phyloP scores from a whole-genome alignment of 37 sponge, comb jelly and placozoan genomes.

The Halisarca cf. caerulea region DNA sequence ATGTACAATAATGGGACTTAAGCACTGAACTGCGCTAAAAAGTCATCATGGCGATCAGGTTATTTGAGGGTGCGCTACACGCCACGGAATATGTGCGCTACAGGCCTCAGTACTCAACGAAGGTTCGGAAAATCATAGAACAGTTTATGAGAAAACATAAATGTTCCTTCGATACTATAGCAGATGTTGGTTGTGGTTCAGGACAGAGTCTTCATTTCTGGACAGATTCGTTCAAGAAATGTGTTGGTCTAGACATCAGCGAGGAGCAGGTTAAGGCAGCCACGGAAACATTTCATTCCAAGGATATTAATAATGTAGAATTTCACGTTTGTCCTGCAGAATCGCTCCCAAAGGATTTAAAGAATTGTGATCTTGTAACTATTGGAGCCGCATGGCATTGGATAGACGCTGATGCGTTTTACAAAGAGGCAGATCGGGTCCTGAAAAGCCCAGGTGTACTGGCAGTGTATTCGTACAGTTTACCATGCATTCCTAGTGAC shows the following conservation, averaged over 20 bases:
- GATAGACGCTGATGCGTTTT: conserved; percentile 37
- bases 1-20: too few species aligned
- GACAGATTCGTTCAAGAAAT: conserved; percentile 28
- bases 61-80: conserved; percentile 34
- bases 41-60: conserved; percentile 26
- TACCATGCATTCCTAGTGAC: conserved; percentile 11
- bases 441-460: conserved; percentile 57
- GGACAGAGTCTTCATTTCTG: conserved; percentile 70
- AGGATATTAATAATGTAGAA: conserved; percentile 26
- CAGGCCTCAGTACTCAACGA: conserved; percentile 51
- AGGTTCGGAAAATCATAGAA: conserved; percentile 44
- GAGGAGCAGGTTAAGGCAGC: conserved; percentile 65
- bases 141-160: conserved; percentile 43
- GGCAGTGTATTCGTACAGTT: conserved; percentile 80
- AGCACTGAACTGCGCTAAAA: too few species aligned
- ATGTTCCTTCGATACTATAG: conserved; percentile 23
- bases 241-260: conserved; percentile 75
- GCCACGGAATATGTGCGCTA: conserved; percentile 42
- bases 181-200: conserved; percentile 81
- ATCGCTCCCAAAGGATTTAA: conserved; percentile 23
- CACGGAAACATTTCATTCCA: neutral
- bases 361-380: conserved; percentile 58
- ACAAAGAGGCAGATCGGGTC: conserved; percentile 53
- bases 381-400: conserved; percentile 84
- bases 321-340: conserved; percentile 53